A percentile compares a stretch with the other conserved stretches of the same genome.
Evolutionary conservation across 2,888 invertebrate genomes (phyloP).

Genomic region (Andricus quercusramuli): DNA sequence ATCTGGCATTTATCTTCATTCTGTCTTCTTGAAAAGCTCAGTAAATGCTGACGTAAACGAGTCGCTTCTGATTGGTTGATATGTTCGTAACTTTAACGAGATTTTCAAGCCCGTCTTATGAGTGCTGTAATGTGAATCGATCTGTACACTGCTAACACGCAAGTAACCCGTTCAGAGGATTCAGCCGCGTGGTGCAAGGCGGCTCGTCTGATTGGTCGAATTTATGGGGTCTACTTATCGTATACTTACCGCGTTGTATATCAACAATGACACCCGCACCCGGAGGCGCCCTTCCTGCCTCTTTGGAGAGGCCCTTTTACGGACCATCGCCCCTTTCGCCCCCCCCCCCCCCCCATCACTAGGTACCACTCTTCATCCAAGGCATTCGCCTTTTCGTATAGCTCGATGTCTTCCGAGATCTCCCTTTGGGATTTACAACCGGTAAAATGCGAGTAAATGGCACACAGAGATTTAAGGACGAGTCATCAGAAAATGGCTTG

Average conservation of each 20-base stretch:
- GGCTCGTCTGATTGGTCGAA: constrained; percentile 76
- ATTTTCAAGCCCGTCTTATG: constrained; percentile 33
- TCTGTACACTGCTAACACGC: constrained; percentile 57
- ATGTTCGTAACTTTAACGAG: constrained; percentile 38
- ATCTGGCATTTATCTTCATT: neutral
- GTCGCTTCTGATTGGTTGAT: neutral
- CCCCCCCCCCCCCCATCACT: constrained; percentile 3
- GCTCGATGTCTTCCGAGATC: constrained; percentile 50
- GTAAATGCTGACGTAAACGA: constrained; percentile 18
- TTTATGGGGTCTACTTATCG: constrained; percentile 78
- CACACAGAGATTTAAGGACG: constrained; percentile 61
- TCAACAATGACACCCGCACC: constrained; percentile 78
- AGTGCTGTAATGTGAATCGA: constrained; percentile 58
- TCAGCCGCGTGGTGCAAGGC: constrained; percentile 65
- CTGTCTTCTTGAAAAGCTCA: constrained; percentile 5
- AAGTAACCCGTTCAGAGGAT: constrained; percentile 64
- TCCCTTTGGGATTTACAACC: constrained; percentile 65
- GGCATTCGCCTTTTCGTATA: constrained; percentile 31
- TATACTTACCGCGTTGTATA: constrained; percentile 78
- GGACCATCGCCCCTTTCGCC: constrained; percentile 51
- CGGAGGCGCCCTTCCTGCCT: constrained; percentile 69
- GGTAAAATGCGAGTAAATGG: constrained; percentile 67
- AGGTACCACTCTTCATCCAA: constrained; percentile 33
- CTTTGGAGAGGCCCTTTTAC: constrained; percentile 50
- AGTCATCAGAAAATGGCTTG: constrained; percentile 59